Conservation (phyloP, 2,797 vertebrate genomes). For the Champsocephalus gunnari region DNA sequence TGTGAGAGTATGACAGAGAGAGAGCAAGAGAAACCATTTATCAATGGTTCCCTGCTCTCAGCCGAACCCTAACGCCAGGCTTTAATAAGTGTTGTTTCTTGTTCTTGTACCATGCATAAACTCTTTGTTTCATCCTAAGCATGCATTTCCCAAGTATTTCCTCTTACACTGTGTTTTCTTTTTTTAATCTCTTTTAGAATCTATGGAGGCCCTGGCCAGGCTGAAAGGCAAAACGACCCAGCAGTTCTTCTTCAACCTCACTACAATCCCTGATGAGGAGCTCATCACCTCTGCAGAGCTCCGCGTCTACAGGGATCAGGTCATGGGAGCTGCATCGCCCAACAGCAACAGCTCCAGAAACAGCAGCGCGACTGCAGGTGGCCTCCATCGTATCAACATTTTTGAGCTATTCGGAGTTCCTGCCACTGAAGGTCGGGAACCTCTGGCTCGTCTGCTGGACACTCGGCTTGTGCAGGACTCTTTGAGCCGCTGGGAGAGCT, state of each 20-base stretch:
- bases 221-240: slow-evolving; percentile 91
- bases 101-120: slow-evolving; percentile 19
- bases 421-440: slow-evolving; percentile 82
- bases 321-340: slow-evolving; percentile 80
- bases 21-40: slow-evolving; percentile 25
- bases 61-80: slow-evolving; percentile 9
- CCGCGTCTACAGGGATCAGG: slow-evolving; percentile 94
- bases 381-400: slow-evolving; percentile 97
- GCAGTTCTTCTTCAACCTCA: slow-evolving; percentile 98
- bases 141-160: slow-evolving; percentile 18
- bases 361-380: slow-evolving; percentile 75
- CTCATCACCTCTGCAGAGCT: slow-evolving; percentile 96
- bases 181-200: slow-evolving; percentile 84
- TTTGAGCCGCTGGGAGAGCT: slow-evolving; percentile 96
- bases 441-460: slow-evolving; percentile 95
- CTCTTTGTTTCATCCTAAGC: slow-evolving; percentile 31
- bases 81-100: slow-evolving; percentile 29
- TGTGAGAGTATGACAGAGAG: background rate
- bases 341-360: slow-evolving; percentile 72
- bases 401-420: slow-evolving; percentile 95
- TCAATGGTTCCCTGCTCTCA: slow-evolving; percentile 18
- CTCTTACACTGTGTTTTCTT: slow-evolving; percentile 51
- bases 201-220: slow-evolving; percentile 93
- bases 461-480: slow-evolving; percentile 95
- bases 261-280: slow-evolving; percentile 92